Evolutionary conservation across 30 jellyfish, hydroid and myxozoan species (phyloP).

Genomic region (Rhopilema esculentum): DNA sequence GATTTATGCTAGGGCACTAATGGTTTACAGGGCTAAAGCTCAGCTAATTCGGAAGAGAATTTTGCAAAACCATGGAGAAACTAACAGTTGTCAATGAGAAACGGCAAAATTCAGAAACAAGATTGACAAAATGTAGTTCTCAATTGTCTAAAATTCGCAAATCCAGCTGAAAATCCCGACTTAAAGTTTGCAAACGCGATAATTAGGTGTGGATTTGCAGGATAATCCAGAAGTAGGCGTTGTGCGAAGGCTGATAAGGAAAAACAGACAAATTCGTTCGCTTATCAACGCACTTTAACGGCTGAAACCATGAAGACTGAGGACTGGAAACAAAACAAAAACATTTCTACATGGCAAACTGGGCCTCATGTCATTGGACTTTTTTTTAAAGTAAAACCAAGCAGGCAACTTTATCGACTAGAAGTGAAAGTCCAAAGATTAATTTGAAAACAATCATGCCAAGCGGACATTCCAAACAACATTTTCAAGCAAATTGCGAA

Average conservation of each 20-base stretch:
- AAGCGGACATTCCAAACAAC: neutral
- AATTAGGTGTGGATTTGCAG: neutral
- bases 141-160: neutral
- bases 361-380: too few relatives aligned
- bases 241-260: neutral
- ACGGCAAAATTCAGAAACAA: neutral
- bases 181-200: neutral
- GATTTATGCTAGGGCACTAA: too few relatives aligned
- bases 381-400: too few relatives aligned
- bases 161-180: neutral
- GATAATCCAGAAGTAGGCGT: neutral
- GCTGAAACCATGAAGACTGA: neutral
- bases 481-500: neutral
- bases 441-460: too few relatives aligned
- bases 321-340: neutral
- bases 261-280: neutral
- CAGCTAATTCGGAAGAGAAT: too few relatives aligned
- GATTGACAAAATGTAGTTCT: neutral
- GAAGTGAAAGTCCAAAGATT: too few relatives aligned
- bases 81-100: too few relatives aligned
- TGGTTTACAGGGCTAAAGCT: too few relatives aligned
- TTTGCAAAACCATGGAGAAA: too few relatives aligned
- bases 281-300: neutral
- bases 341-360: too few relatives aligned
- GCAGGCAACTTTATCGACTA: too few relatives aligned